phyloP scores from a whole-genome alignment of 2,797 vertebrate species.

The Cossypha polioptera region DNA sequence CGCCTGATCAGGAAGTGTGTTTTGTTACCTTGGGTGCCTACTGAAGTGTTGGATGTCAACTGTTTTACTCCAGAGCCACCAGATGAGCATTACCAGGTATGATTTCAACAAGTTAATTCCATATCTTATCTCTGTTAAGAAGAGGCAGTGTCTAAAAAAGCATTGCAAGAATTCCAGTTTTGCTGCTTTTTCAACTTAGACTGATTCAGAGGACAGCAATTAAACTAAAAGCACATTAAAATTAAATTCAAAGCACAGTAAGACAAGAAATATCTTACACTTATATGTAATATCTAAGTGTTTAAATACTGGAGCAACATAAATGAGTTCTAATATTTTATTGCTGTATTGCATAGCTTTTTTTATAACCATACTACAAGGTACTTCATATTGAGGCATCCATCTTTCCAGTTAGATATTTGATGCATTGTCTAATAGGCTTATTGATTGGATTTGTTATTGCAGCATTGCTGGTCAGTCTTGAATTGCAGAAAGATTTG shows the following conservation, averaged over 20 bases:
- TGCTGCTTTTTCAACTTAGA: not conserved
- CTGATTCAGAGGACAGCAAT: not conserved
- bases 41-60: constrained; percentile 75
- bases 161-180: not conserved
- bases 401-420: not conserved
- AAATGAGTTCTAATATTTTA: not conserved
- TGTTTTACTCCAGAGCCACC: constrained; percentile 79
- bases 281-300: not conserved
- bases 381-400: not conserved
- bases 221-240: not conserved
- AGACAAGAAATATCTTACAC: not conserved
- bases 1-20: constrained; percentile 84
- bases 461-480: not conserved
- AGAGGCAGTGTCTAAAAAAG: not conserved
- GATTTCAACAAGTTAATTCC: not conserved
- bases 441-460: not conserved
- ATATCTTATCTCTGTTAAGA: not conserved
- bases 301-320: not conserved
- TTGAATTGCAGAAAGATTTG: not conserved
- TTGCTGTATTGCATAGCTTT: not conserved
- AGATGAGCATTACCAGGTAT: constrained; percentile 86
- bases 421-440: not conserved
- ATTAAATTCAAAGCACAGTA: not conserved
- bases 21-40: constrained; percentile 85
- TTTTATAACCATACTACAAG: not conserved